A percentile compares a stretch with the other conserved stretches of the same genome.
Conservation (phyloP, 2,797 vertebrate genomes). For the Nannoperca australis region DNA sequence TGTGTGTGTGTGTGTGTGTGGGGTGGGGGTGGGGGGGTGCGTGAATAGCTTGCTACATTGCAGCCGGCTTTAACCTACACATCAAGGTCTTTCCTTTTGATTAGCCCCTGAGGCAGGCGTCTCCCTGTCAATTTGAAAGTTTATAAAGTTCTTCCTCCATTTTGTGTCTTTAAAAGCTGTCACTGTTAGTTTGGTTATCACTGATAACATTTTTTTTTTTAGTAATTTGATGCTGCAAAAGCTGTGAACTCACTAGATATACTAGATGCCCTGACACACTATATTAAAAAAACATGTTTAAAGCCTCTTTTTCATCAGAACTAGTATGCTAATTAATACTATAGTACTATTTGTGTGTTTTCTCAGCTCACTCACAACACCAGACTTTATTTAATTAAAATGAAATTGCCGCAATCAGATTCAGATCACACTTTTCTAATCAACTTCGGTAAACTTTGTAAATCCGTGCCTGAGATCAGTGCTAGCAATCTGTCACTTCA, state of each 20-base stretch:
- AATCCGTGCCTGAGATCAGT: no score
- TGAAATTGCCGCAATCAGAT: not conserved
- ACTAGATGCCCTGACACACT: not conserved
- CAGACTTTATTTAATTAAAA: not conserved
- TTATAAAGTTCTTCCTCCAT: slow-evolving; percentile 64
- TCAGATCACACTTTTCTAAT: not conserved
- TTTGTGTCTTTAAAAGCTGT: slow-evolving; percentile 69
- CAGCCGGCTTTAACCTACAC: slow-evolving; percentile 66
- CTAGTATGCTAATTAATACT: not conserved
- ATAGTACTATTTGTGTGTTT: not conserved
- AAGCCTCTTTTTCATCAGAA: not conserved
- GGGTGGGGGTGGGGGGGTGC: no score
- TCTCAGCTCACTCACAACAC: not conserved
- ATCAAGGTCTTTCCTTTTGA: slow-evolving; percentile 74
- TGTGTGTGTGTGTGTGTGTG: slow-evolving; percentile 25
- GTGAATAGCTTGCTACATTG: slow-evolving; percentile 37
- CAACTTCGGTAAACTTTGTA: no score
- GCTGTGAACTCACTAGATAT: not conserved
- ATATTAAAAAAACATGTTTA: not conserved
- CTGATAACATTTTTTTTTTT: slow-evolving; percentile 33
- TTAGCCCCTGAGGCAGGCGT: slow-evolving; percentile 72
- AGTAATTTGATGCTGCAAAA: not conserved
- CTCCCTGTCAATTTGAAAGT: slow-evolving; percentile 64
- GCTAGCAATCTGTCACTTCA: no score
- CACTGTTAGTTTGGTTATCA: slow-evolving; percentile 54